Percentiles rank a stretch among this genome's conserved stretches.
Evolutionary conservation across 2,797 vertebrate genomes (phyloP).

Genomic region (Coccyzus lansbergi): DNA sequence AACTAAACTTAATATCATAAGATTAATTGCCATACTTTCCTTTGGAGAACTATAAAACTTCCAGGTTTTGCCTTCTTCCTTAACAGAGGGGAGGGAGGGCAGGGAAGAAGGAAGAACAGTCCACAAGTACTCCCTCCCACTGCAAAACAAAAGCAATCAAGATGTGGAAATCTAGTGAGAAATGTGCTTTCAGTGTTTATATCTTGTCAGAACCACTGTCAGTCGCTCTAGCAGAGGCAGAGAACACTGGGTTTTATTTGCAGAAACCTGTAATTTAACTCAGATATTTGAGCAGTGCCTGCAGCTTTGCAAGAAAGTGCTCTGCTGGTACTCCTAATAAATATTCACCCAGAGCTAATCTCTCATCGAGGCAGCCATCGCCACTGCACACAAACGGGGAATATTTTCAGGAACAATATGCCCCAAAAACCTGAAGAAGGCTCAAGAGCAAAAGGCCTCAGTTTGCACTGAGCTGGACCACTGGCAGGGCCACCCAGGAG

Average conservation of each 20-base stretch:
- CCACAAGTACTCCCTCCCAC: background rate
- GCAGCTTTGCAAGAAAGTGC: background rate
- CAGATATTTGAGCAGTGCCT: background rate
- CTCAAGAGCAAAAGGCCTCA: background rate
- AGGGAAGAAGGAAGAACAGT: background rate
- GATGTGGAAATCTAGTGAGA: background rate
- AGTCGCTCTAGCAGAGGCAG: background rate
- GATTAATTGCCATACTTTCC: background rate
- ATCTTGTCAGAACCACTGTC: background rate
- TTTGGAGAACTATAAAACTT: background rate
- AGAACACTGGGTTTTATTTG: background rate
- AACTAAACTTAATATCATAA: too few relatives aligned
- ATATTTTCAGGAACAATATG: background rate
- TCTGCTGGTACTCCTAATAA: background rate
- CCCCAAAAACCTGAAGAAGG: background rate
- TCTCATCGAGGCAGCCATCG: background rate
- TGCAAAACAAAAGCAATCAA: background rate
- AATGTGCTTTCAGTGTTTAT: background rate
- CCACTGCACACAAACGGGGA: background rate
- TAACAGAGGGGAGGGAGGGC: background rate
- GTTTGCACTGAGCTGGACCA: background rate
- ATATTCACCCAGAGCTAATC: background rate
- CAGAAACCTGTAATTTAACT: constrained; percentile 2
- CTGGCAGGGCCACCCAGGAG: background rate
- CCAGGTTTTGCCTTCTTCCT: background rate